Conservation (phyloP, 2,888 invertebrate genomes). For the Linnaemya vulpina region DNA sequence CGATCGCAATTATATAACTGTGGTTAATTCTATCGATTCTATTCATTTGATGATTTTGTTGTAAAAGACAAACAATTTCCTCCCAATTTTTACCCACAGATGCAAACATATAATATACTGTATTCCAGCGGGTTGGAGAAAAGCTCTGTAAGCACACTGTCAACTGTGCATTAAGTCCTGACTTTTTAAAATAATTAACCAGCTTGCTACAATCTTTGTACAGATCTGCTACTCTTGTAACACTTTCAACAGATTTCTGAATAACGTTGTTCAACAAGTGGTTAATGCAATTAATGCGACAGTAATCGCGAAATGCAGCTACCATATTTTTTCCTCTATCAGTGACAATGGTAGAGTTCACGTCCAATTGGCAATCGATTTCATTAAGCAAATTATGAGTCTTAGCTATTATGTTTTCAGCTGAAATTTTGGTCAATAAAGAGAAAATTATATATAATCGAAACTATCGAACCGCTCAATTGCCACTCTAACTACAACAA, state of each 20-base stretch:
- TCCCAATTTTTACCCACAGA: slow-evolving; percentile 8
- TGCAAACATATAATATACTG: slow-evolving; percentile 19
- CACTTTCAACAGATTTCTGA: slow-evolving; percentile 33
- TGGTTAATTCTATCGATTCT: slow-evolving; percentile 23
- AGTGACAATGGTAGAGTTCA: slow-evolving; percentile 8
- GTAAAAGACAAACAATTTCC: slow-evolving; percentile 6
- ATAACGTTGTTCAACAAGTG: slow-evolving; percentile 27
- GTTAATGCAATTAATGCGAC: slow-evolving; percentile 14
- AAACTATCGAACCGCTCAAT: too few species aligned
- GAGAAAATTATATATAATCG: too few species aligned
- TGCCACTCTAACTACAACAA: neutral
- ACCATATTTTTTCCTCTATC: neutral
- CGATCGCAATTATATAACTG: slow-evolving; percentile 3
- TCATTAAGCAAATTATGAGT: slow-evolving; percentile 13
- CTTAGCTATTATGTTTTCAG: slow-evolving; percentile 4
- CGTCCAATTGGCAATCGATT: too few species aligned
- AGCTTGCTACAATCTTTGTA: slow-evolving; percentile 18
- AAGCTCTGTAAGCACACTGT: slow-evolving; percentile 8
- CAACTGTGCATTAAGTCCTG: slow-evolving; percentile 11
- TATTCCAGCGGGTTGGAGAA: slow-evolving; percentile 34
- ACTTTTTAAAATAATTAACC: slow-evolving; percentile 26
- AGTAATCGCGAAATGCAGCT: too few species aligned
- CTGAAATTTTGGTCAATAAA: too few species aligned
- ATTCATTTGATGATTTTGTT: slow-evolving; percentile 19
- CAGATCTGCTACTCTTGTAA: slow-evolving; percentile 18